Evolutionary conservation across 2,113 vertebrate genomes (phyloP).

Genomic region (Bambusicola thoracicus): DNA sequence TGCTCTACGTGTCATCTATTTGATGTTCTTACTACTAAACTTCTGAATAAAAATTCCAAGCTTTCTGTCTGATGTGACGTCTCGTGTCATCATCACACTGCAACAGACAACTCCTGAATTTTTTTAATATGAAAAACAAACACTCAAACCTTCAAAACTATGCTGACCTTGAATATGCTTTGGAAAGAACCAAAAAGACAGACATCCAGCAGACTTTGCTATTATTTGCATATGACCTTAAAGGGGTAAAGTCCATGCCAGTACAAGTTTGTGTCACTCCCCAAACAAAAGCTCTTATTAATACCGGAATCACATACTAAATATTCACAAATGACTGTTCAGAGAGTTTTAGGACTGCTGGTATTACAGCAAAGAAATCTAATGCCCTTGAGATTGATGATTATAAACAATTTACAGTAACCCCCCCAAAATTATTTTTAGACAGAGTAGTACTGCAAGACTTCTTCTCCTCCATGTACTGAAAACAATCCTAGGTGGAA

Average conservation of each 20-base stretch:
- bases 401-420: not conserved
- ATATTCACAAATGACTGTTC: not conserved
- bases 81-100: not conserved
- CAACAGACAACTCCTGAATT: not conserved
- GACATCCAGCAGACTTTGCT: not conserved
- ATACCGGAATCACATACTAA: not conserved
- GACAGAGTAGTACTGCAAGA: not conserved
- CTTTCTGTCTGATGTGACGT: not conserved
- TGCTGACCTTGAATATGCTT: not conserved
- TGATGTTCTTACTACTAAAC: not conserved
- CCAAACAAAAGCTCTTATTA: not conserved
- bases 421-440: not conserved
- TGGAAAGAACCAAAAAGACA: not conserved
- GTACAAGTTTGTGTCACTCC: not conserved
- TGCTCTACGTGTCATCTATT: not conserved
- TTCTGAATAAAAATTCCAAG: not conserved
- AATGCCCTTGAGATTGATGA: not conserved
- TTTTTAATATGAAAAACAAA: not conserved
- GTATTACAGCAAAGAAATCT: not conserved
- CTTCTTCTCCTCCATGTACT: not conserved
- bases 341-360: not conserved
- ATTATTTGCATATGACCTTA: not conserved
- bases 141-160: not conserved
- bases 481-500: not conserved
- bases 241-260: not conserved